phyloP scores from a whole-genome alignment of 2,113 vertebrate species.

The Acrocephalus arundinaceus region DNA sequence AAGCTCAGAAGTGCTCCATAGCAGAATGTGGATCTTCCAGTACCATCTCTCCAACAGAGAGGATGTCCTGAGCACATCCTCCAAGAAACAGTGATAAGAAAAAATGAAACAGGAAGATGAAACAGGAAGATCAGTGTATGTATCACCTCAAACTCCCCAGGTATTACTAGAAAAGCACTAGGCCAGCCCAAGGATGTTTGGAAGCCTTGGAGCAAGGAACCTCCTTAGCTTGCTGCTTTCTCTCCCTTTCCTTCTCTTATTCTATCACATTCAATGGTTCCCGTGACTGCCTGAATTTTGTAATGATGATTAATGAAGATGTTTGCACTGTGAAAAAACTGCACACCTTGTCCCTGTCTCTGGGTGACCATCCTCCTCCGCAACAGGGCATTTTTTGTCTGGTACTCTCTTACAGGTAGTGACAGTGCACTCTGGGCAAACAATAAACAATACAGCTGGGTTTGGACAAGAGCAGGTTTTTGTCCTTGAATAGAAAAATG shows the following conservation, averaged over 20 bases:
- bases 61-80: not conserved
- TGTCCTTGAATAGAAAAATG: not conserved
- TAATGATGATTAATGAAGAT: not conserved
- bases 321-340: not conserved
- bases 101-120: not conserved
- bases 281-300: not conserved
- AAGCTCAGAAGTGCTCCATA: not conserved
- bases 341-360: not conserved
- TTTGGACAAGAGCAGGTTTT: not conserved
- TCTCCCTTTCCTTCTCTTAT: not conserved
- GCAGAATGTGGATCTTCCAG: no score
- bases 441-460: not conserved
- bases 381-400: not conserved
- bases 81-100: not conserved
- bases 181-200: accelerated
- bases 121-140: not conserved
- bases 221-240: not conserved
- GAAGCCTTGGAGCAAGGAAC: not conserved
- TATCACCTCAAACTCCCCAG: not conserved
- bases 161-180: not conserved
- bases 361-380: not conserved
- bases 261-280: not conserved
- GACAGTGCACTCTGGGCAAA: not conserved
- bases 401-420: not conserved
- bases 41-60: not conserved